phyloP scores from a whole-genome alignment of 2,888 invertebrate species.

The Ditula angustiorana region DNA sequence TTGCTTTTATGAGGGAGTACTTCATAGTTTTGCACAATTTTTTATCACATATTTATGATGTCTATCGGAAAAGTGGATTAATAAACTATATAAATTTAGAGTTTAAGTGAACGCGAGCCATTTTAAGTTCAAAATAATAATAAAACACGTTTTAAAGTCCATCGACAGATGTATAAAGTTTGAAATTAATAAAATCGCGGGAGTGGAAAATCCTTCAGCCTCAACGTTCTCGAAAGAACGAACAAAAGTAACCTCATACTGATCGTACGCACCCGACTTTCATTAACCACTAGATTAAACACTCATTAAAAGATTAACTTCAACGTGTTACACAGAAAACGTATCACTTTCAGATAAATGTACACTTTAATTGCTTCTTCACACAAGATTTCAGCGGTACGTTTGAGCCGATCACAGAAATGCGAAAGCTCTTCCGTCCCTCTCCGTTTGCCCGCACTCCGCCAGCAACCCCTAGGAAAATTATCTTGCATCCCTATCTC shows the following conservation, averaged over 20 bases:
- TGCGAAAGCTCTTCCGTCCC: conserved; percentile 72
- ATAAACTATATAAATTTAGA: no score
- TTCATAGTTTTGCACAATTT: no score
- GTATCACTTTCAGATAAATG: conserved; percentile 73
- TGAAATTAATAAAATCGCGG: conserved; percentile 14
- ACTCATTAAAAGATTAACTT: conserved; percentile 59
- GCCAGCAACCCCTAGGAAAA: conserved; percentile 71
- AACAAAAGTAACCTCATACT: conserved; percentile 11
- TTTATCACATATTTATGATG: no score
- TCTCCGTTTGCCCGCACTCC: conserved; percentile 61
- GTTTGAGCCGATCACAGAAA: conserved; percentile 62
- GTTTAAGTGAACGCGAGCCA: not conserved
- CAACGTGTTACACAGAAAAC: conserved; percentile 59
- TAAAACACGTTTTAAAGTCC: not conserved
- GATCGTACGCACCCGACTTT: conserved; percentile 41
- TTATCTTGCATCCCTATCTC: conserved; percentile 69
- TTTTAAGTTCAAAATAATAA: not conserved
- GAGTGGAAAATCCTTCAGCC: conserved; percentile 9
- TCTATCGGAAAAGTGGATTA: no score
- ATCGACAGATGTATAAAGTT: conserved; percentile 6
- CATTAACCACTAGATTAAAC: conserved; percentile 62
- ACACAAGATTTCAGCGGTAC: conserved; percentile 74
- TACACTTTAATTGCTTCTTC: conserved; percentile 82
- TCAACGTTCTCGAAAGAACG: not conserved
- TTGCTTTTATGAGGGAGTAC: no score